Evolutionary conservation across 2,888 invertebrate species (phyloP).

Genomic region (Parthenolecanium corni): DNA sequence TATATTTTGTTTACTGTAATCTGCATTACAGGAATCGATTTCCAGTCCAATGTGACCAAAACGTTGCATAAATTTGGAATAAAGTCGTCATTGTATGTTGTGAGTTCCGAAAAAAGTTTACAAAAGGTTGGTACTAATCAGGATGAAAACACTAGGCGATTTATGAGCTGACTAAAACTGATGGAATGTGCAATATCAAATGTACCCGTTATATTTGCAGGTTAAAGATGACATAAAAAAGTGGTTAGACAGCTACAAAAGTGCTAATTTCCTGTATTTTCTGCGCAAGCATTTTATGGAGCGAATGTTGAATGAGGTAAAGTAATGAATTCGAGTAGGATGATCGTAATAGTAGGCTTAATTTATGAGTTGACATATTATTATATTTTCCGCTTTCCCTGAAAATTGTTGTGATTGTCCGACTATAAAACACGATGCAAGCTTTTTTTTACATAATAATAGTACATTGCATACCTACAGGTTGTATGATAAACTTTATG

Average conservation of each 20-base stretch:
- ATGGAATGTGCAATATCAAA: too few species aligned
- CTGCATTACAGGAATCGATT: background rate
- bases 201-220: background rate
- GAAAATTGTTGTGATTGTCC: too few species aligned
- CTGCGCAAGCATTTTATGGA: conserved; percentile 19
- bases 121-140: background rate
- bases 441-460: too few species aligned
- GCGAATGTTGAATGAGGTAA: conserved; percentile 9
- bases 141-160: background rate
- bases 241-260: conserved; percentile 15
- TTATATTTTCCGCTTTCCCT: too few species aligned
- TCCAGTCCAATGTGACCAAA: conserved; percentile 22
- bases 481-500: too few species aligned
- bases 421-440: too few species aligned
- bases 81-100: conserved; percentile 12
- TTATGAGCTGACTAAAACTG: background rate
- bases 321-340: background rate
- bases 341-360: too few species aligned
- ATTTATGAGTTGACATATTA: too few species aligned
- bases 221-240: conserved; percentile 17
- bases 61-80: conserved; percentile 4
- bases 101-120: conserved; percentile 6
- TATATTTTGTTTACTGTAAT: too few species aligned
- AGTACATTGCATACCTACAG: too few species aligned
- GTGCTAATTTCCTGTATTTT: conserved; percentile 19